Base-by-base conservation (phyloP, 2,113 vertebrate species). In the Sclerurus mexicanus region DNA sequence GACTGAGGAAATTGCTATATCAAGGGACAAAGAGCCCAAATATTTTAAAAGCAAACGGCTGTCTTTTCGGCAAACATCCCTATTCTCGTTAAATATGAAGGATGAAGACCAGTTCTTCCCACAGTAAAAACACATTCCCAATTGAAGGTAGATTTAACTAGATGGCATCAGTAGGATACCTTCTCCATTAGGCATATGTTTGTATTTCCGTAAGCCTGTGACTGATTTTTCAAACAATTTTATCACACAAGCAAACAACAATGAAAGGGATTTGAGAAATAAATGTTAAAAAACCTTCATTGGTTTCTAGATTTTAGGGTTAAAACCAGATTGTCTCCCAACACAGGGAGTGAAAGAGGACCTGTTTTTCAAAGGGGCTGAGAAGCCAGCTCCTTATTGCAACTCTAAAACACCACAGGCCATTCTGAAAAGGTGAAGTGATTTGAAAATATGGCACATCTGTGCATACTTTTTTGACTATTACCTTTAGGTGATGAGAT, bases 41-140 rank as follows among this genome's bases (percentile, higher is more conserved):
- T 93, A 92, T 90, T 95, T 86, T 91, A 85, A 95, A 95, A 92
- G 46, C 66, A 87, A 77, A 85, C 58, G 55, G 46, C 58, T 89
- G 75, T 60, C 44, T 87, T 76, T 67, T 42, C 56, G 86, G 39
- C 35, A 83, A 20, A 27, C 5, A 7, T 80, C 55, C 72, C 28
- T 87, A 30, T 74, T 89, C 80, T 89, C 13, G 2, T 94, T 89
- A 88, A 90, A 90, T 94, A 74, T 80, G 84, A 94, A 91, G 77
- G 24, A 90, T 85, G 79, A 89, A 84, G 69, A 76, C 66, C 60
- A 63, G 16, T 79, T 95, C 74, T 89, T 87, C 56, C 68, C 72
- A 68, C 24, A 91, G 35, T 14, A 86, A 25, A 80, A 66, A 62
- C 7, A 12, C n/a, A 58, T 58, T 52, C 66, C 62, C 6, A 9